Percentiles rank a stretch among this genome's conserved stretches.
phyloP scores from a whole-genome alignment of 2,888 invertebrate species.

The Trichogramma evanescens region DNA sequence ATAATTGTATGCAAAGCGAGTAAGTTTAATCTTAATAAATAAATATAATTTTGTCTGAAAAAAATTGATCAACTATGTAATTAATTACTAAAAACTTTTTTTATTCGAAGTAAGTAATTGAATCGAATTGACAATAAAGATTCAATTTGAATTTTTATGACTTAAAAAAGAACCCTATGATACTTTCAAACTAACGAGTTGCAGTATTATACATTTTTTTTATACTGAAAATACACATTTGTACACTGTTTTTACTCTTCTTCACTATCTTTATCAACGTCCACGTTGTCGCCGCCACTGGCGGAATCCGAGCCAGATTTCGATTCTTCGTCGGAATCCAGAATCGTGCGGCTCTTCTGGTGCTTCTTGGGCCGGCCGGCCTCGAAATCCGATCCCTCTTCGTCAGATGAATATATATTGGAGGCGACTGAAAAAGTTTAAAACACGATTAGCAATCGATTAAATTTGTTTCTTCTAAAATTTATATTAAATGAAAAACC shows the following conservation, averaged over 20 bases:
- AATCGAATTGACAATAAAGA: too few species aligned
- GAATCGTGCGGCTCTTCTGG: constrained; percentile 70
- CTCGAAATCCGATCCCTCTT: constrained; percentile 75
- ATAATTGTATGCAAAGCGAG: too few species aligned
- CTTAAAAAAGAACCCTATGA: background rate
- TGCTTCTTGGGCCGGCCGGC: constrained; percentile 63
- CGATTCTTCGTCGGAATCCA: constrained; percentile 65
- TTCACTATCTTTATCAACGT: constrained; percentile 8
- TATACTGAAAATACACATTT: too few species aligned
- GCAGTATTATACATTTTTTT: background rate
- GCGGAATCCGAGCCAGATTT: constrained; percentile 41
- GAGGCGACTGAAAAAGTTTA: constrained; percentile 8
- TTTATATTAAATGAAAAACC: constrained; percentile 3
- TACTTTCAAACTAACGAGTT: background rate
- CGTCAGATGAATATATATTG: constrained; percentile 22
- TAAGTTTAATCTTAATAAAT: too few species aligned
- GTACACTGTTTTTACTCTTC: constrained; percentile 1
- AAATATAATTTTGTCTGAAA: too few species aligned
- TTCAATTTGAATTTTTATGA: background rate
- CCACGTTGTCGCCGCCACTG: constrained; percentile 24
- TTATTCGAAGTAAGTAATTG: too few species aligned
- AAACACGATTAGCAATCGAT: background rate
- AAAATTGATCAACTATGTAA: too few species aligned
- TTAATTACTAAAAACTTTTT: too few species aligned
- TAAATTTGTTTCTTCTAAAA: background rate